A percentile compares a stretch with the other conserved stretches of the same genome.
Conservation (phyloP, 2,888 invertebrate species). For the Synanthedon myopaeformis region DNA sequence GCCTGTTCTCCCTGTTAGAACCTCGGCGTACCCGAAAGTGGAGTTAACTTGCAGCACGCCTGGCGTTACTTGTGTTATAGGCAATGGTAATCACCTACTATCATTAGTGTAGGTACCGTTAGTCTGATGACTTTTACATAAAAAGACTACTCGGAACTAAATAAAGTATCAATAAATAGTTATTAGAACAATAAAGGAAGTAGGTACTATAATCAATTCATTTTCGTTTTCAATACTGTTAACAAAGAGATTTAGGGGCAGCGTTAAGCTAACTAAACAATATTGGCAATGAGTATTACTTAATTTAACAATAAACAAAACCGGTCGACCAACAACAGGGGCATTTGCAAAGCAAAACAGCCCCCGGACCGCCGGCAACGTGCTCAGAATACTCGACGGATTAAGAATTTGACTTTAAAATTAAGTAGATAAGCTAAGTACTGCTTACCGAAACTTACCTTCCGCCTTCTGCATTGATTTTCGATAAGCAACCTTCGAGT, state of each 20-base stretch:
- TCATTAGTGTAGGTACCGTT: too few relatives aligned
- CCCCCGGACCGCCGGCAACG: not conserved
- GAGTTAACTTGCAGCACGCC: too few relatives aligned
- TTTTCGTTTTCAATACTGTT: too few relatives aligned
- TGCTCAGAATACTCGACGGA: conserved; percentile 1
- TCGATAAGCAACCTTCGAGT: not conserved
- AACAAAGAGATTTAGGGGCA: not conserved
- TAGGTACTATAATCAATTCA: too few relatives aligned
- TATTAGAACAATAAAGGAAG: too few relatives aligned
- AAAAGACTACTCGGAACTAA: too few relatives aligned
- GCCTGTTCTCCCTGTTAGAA: too few relatives aligned
- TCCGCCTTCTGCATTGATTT: conserved; percentile 1
- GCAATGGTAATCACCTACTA: too few relatives aligned
- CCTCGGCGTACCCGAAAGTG: too few relatives aligned
- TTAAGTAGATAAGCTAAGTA: conserved; percentile 1
- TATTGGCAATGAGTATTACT: not conserved
- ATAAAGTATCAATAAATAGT: too few relatives aligned
- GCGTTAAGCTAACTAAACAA: not conserved
- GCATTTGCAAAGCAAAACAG: conserved; percentile 1
- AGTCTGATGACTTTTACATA: too few relatives aligned
- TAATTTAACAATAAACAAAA: not conserved
- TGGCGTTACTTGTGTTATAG: too few relatives aligned
- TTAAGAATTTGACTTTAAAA: conserved; percentile 2
- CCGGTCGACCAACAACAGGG: not conserved
- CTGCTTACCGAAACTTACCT: not conserved